phyloP scores from a whole-genome alignment of 1,140 invertebrate genomes.

The Stratiolaelaps scimitus region DNA sequence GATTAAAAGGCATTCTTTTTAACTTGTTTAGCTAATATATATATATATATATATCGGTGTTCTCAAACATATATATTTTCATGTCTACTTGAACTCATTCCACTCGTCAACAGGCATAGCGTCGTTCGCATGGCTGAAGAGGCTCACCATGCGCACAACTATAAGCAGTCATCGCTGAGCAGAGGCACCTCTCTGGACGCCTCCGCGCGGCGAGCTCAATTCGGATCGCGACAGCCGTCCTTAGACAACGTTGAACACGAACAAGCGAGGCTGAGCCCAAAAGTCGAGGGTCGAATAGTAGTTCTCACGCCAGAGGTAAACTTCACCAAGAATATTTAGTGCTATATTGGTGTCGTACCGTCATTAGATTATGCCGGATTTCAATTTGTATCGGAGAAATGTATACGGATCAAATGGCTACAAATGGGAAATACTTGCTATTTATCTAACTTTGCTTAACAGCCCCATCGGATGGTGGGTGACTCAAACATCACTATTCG shows the following conservation, averaged over 20 bases:
- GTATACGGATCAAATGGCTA: no score
- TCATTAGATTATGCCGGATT: no score
- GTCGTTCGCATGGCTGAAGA: conserved; percentile 58
- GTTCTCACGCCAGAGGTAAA: conserved; percentile 53
- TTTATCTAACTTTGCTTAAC: no score
- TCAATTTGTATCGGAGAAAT: no score
- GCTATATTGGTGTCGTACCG: no score
- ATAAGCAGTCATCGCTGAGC: conserved; percentile 45
- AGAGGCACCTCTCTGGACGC: conserved; percentile 50
- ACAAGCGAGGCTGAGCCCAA: conserved; percentile 58
- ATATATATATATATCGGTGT: background rate
- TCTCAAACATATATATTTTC: background rate
- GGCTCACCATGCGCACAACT: conserved; percentile 21
- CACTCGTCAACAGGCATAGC: conserved; percentile 50
- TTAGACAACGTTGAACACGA: conserved; percentile 59
- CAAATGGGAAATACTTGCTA: no score
- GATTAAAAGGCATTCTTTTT: no score
- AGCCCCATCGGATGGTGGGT: no score
- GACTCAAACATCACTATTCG: no score
- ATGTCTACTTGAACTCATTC: background rate
- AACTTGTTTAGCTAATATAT: no score
- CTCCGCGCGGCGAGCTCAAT: conserved; percentile 34
- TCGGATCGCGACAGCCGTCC: conserved; percentile 33
- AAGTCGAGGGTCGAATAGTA: conserved; percentile 60
- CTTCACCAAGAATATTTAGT: background rate